Evolutionary conservation across 2,888 invertebrate species (phyloP).

Genomic region (Andrena hattorfiana): DNA sequence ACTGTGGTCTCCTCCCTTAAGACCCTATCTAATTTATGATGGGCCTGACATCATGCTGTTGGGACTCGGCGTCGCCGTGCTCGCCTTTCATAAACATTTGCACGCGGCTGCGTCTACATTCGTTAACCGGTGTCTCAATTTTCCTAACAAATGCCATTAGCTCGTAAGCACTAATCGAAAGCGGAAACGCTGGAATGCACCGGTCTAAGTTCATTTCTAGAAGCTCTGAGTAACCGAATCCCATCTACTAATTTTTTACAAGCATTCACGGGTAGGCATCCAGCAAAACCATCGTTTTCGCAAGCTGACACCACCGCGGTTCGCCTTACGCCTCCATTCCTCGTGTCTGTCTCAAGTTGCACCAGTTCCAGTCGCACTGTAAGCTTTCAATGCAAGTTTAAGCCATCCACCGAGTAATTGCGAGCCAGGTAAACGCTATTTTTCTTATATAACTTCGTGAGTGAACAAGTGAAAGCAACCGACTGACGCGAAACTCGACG

Average conservation of each 20-base stretch:
- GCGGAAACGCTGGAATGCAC: no score
- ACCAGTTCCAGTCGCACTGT: background rate
- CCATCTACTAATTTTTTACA: background rate
- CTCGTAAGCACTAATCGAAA: no score
- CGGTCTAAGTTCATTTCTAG: background rate
- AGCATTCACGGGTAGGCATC: background rate
- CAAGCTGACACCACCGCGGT: background rate
- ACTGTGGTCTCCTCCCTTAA: no score
- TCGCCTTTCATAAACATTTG: no score
- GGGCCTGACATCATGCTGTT: no score
- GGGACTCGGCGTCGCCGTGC: no score
- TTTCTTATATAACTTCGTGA: constrained; percentile 41
- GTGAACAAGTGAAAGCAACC: constrained; percentile 45
- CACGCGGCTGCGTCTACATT: no score
- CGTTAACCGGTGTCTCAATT: no score
- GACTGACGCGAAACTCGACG: constrained; percentile 18
- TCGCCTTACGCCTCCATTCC: background rate
- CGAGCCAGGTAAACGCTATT: constrained; percentile 9
- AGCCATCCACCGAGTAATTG: constrained; percentile 22
- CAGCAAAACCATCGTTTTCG: background rate
- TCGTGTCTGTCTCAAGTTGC: no score
- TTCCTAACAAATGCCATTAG: no score
- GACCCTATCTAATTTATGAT: no score
- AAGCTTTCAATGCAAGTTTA: constrained; percentile 6
- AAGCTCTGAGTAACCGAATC: background rate